Evolutionary conservation across 2,888 invertebrate genomes (phyloP), one percentile per base, ranked within the genome.

Genomic region (Plebejus melissa): DNA sequence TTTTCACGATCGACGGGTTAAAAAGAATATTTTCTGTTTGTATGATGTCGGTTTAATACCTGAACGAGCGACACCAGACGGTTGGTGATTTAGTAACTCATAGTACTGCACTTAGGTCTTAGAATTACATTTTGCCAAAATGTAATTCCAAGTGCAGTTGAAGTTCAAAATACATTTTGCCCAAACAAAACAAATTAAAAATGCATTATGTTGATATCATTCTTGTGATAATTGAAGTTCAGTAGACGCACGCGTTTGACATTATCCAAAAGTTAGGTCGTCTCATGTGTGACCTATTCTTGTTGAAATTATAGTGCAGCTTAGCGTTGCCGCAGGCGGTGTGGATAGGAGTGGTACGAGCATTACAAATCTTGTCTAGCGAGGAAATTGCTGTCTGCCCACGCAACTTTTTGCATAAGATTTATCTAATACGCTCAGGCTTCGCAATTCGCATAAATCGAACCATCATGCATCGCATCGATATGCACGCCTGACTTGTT

Each of bases 301-400:
- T 72, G 16, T 54, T 46, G 60, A 77, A 79, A 78, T 80, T 78
- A 75, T 75, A 75, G 78, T 80, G 76, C 78, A 78, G 76, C 75
- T 74, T 74, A 76, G 71, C 75, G 75, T 70, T 32, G 69, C 57
- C 76, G 74, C 65, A 36, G 69, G 65, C 41, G 28, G 76, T 75
- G 77, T 77, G 71, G 74, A 65, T 46, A 46, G 46, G 9, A 46
- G 6, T 6, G 32, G 32, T 74, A 58, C 74, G 32, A 69, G 38
- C 57, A 58, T 71, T 71, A n/a, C 41, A 71, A 75, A 71, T 58
- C 46, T 75, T 75, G 75, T 74, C 57, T 74, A 76, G 71, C 69
- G 28, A 76, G 74, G 74, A 46, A 69, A 77, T 74, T 71, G 65
- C 72, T 50, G 54, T 46, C 70, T n/a, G 50, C 76, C 76, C 74